A percentile compares a stretch with the other conserved stretches of the same genome.
These are phyloP conservation scores for Diploscapter pachys DNA, from an alignment of 1,140 invertebrate genomes.

Conservation along the genomic window DNA sequence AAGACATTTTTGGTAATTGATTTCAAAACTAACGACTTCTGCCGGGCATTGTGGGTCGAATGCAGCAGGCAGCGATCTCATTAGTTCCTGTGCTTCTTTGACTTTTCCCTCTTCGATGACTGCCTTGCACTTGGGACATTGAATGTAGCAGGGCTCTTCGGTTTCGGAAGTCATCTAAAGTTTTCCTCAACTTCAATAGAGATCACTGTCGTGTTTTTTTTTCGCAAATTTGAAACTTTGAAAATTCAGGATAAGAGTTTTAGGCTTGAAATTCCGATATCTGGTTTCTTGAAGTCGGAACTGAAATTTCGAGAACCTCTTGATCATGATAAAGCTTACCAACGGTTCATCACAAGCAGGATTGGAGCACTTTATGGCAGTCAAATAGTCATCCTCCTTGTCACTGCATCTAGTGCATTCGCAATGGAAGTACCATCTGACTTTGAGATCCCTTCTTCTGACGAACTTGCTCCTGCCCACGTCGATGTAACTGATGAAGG, in stretches of 20 bases:
- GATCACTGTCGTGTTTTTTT: not conserved
- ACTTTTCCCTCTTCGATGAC: conserved; percentile 32
- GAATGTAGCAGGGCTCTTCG: conserved; percentile 35
- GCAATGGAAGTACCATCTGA: conserved; percentile 49
- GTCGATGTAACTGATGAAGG: conserved; percentile 51
- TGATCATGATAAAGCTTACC: conserved; percentile 9
- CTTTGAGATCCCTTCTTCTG: conserved; percentile 43
- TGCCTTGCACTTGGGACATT: conserved; percentile 35
- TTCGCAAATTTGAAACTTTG: not conserved
- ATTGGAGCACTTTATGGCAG: conserved; percentile 37
- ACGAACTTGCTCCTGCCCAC: conserved; percentile 48
- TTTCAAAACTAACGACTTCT: conserved; percentile 22
- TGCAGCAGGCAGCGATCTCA: conserved; percentile 33
- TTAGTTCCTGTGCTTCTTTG: conserved; percentile 35
- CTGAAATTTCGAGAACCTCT: not conserved
- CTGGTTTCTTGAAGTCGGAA: not conserved
- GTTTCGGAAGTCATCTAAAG: conserved; percentile 28
- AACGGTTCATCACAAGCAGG: conserved; percentile 44
- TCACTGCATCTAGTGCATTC: conserved; percentile 43
- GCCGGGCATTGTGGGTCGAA: conserved; percentile 34
- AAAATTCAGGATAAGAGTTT: not conserved
- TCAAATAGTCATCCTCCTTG: conserved; percentile 43
- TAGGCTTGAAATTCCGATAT: not conserved
- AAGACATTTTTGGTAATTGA: not conserved
- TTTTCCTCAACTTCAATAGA: not conserved